Evolutionary conservation across 2,113 vertebrate genomes (phyloP), one percentile per base, ranked within the genome.

Genomic region (Rallus limicola): DNA sequence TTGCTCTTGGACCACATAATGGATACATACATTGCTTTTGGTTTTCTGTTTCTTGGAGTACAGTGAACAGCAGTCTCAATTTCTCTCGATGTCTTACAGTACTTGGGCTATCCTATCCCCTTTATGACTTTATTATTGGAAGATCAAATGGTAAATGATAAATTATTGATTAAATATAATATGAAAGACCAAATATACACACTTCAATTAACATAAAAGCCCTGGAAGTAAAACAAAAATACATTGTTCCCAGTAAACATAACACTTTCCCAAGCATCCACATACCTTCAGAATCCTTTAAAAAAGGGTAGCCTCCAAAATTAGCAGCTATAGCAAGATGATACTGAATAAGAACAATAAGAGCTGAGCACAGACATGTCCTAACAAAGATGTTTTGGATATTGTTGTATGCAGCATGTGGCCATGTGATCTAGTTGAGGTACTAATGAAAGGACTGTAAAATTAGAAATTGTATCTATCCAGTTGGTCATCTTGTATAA

Each of bases 371-470:
- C 16, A 81, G 60, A 36, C 1, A 1, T 52, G 25, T 36, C 31
- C 16, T 84, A 16, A 42, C 14, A 78, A 55, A 67, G 21, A 7
- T 79, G 15, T 70, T 82, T 52, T 59, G n/a, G 50, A 18, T 91
- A 42, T 12, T 2, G 2, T 46, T 1, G 1, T 44, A 24, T 4
- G 38, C 23, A 44, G 44, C 44, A 44, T 24, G 1, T 63, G 20
- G 15, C 53, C 24, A 16, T 65, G 24, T 31, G 34, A 14, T 63
- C 34, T 78, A 36, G 33, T 33, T 53, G 20, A 3, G 2, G 1
- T 48, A 42, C 69, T 67, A 53, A 28, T 70, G 19, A 59, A 79
- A 71, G 78, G 29, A 79, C 11, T 68, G 44, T 62, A 26, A 62
- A 68, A 75, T 68, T 60, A 38, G 59, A 86, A 38, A n/a, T 53